A percentile compares a stretch with the other conserved stretches of the same genome.
Conservation (phyloP, 2,888 invertebrate species). For the Drosophila setosimentum region DNA sequence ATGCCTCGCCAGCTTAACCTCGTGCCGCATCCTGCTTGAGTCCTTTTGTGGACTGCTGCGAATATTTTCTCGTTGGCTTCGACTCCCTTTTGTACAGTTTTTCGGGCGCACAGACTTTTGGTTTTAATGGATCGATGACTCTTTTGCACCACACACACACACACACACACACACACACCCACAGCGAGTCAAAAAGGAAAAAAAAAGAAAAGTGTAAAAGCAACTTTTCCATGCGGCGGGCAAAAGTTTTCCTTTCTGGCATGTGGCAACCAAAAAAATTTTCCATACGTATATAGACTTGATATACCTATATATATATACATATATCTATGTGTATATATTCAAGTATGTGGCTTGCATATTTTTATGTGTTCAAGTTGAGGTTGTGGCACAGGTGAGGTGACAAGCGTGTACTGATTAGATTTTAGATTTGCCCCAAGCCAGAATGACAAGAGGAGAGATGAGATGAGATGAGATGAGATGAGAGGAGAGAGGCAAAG, state of each 20-base stretch:
- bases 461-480: too few species aligned
- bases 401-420: slow-evolving; percentile 67
- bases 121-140: slow-evolving; percentile 81
- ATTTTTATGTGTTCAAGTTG: slow-evolving; percentile 1
- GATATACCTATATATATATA: slow-evolving; percentile 6
- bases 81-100: slow-evolving; percentile 65
- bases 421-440: slow-evolving; percentile 58
- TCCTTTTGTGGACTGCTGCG: slow-evolving; percentile 40
- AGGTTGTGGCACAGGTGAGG: slow-evolving; percentile 30
- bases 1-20: slow-evolving; percentile 71
- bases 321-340: slow-evolving; percentile 8
- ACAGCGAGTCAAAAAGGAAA: slow-evolving; percentile 9
- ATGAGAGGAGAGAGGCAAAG: background rate
- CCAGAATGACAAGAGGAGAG: slow-evolving; percentile 24
- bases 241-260: slow-evolving; percentile 53
- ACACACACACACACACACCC: slow-evolving; percentile 20
- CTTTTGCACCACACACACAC: slow-evolving; percentile 19
- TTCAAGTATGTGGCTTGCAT: background rate
- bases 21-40: slow-evolving; percentile 29
- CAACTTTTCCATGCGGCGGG: slow-evolving; percentile 49
- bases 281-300: slow-evolving; percentile 38
- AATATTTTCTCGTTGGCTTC: slow-evolving; percentile 33
- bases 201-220: background rate
- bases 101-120: slow-evolving; percentile 77
- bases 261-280: slow-evolving; percentile 52